Evolutionary conservation across 2,113 vertebrate species (phyloP).

Genomic region (sheep (Ovis aries)): ARS-UI_Ramb_v3.0 NC_056055.1:164081501-164082000

Average conservation of each 20-base stretch:
- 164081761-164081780: background rate
- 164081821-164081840: background rate
- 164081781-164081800: constrained; percentile 27
- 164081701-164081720: background rate
- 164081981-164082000: constrained; percentile 59
- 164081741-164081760: constrained; percentile 2
- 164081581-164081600: background rate
- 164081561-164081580: background rate
- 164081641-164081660: background rate
- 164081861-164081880: constrained; percentile 38
- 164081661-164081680: background rate
- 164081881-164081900: constrained; percentile 54
- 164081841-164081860: background rate
- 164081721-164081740: background rate
- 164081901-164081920: constrained; percentile 62
- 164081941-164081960: constrained; percentile 68
- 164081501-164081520: background rate
- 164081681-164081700: background rate
- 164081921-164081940: constrained; percentile 71
- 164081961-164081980: constrained; percentile 50
- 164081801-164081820: background rate
- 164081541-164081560: background rate
- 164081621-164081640: background rate
- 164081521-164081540: background rate
- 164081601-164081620: background rate